A percentile compares a stretch with the other conserved stretches of the same genome.
Evolutionary conservation across 1,140 invertebrate genomes (phyloP).

Genomic region (Tetramorium simillimum): DNA sequence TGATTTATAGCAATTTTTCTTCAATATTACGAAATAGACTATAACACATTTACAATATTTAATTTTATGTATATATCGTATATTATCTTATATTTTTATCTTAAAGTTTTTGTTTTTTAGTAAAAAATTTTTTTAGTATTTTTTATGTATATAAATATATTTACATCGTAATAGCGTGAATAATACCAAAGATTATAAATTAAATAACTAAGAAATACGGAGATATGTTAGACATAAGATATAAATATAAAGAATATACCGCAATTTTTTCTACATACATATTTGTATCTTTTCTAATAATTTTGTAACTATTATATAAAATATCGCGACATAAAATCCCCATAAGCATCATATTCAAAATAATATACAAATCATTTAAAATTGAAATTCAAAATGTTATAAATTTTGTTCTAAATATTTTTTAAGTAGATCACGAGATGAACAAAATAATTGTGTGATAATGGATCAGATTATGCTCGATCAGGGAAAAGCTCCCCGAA

Average conservation of each 20-base stretch:
- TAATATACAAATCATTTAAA: not conserved
- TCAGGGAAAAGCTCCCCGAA: constrained; percentile 82
- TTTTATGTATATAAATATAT: not conserved
- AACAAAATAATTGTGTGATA: not conserved
- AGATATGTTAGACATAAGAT: not conserved
- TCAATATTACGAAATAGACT: not conserved
- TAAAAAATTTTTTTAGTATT: not conserved
- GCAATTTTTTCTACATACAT: too few species aligned
- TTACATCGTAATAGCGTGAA: not conserved
- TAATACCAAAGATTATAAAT: not conserved
- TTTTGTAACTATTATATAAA: not conserved
- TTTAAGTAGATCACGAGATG: not conserved
- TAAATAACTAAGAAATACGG: not conserved
- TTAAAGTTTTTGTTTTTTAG: not conserved
- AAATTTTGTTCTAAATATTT: not conserved
- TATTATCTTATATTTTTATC: constrained; percentile 3
- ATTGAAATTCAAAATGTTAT: not conserved
- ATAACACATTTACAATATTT: not conserved
- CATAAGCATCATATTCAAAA: not conserved
- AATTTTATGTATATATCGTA: not conserved
- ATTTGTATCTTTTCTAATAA: not conserved
- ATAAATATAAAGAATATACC: not conserved
- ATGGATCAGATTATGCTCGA: constrained; percentile 65
- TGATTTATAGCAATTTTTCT: not conserved
- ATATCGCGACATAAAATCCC: not conserved